These are phyloP conservation scores for Mesitornis unicolor DNA, from an alignment of 2,113 vertebrate genomes.

Conservation along the genomic window DNA sequence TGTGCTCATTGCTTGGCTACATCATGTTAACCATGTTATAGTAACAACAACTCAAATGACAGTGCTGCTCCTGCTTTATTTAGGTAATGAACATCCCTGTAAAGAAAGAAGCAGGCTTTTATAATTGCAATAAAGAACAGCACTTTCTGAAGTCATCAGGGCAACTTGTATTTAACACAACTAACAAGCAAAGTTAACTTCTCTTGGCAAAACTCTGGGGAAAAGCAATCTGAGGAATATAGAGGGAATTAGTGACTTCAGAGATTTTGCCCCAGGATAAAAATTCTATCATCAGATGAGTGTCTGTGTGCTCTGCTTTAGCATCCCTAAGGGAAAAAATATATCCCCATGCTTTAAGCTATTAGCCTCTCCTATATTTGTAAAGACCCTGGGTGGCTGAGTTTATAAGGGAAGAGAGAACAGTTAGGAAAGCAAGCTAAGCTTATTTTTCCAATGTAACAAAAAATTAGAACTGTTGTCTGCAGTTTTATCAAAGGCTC, in stretches of 20 bases:
- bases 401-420: conserved; percentile 6
- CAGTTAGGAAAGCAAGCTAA: background rate
- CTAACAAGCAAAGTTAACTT: background rate
- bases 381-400: background rate
- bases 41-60: background rate
- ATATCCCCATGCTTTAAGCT: background rate
- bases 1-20: background rate
- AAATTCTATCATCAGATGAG: background rate
- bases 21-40: background rate
- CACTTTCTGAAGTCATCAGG: background rate
- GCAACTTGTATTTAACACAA: background rate
- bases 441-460: conserved; percentile 27
- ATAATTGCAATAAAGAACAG: background rate
- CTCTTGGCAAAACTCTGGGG: background rate
- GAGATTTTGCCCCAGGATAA: background rate
- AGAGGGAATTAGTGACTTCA: background rate
- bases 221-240: background rate
- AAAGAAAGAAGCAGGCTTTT: background rate
- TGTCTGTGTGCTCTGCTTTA: background rate
- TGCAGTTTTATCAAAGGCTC: conserved; percentile 37
- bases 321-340: background rate
- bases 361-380: conserved; percentile 4
- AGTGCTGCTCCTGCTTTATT: background rate
- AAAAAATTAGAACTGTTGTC: conserved; percentile 23
- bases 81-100: background rate